Conservation (phyloP, 2,797 vertebrate species). For the Pipistrellus pygmaeus region DNA sequence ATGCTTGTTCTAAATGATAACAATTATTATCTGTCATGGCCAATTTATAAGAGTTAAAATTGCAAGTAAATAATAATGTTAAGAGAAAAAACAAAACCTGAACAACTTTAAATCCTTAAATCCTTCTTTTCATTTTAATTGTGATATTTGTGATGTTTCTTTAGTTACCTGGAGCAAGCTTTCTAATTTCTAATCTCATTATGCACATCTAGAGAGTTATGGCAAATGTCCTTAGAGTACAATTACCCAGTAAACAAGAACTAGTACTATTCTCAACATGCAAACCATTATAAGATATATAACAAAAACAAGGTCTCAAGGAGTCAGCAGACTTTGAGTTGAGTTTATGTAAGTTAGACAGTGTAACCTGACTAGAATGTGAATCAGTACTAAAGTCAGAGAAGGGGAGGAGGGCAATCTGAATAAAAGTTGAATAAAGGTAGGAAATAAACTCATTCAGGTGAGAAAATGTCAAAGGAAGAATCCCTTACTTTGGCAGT, state of each 20-base stretch:
- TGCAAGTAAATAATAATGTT: neutral
- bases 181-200: slow-evolving; percentile 57
- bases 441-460: neutral
- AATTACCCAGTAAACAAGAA: neutral
- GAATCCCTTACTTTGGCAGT: neutral
- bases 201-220: slow-evolving; percentile 29
- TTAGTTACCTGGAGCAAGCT: slow-evolving; percentile 28
- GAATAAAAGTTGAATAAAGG: neutral
- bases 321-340: neutral
- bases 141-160: neutral
- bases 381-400: neutral
- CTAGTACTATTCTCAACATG: neutral
- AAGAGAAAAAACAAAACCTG: neutral
- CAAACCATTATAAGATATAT: neutral
- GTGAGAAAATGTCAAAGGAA: neutral
- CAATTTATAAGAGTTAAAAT: neutral
- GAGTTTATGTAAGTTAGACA: neutral
- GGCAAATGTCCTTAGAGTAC: slow-evolving; percentile 21
- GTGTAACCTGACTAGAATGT: neutral
- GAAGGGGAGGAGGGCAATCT: neutral
- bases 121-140: slow-evolving; percentile 44
- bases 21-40: neutral
- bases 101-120: neutral
- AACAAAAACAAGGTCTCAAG: slow-evolving; percentile 19
- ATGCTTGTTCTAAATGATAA: neutral